Evolutionary conservation across 2,888 invertebrate genomes (phyloP).

Genomic region (Xestia xanthographa): DNA sequence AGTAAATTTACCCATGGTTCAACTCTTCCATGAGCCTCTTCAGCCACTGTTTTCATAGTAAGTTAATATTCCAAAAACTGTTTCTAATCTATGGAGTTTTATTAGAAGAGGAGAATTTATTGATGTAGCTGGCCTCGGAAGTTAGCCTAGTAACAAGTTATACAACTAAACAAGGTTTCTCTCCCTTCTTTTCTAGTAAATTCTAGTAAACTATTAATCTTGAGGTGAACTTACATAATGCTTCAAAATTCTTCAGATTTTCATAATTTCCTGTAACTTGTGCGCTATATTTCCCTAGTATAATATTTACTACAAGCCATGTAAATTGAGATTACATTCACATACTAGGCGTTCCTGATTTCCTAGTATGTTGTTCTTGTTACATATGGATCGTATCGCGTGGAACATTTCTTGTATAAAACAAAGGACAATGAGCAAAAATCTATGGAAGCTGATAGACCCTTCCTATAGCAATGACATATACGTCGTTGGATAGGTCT

Average conservation of each 20-base stretch:
- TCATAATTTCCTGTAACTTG: constrained; percentile 1
- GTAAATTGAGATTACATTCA: constrained; percentile 3
- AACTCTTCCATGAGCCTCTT: neutral
- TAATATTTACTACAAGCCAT: neutral
- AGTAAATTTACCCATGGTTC: no score
- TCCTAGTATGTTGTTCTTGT: constrained; percentile 17
- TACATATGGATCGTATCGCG: constrained; percentile 3
- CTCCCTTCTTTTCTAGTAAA: no score
- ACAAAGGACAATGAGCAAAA: no score
- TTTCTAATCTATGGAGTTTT: neutral
- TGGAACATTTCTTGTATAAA: no score
- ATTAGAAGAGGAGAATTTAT: neutral
- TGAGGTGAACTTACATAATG: neutral
- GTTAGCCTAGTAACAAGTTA: neutral
- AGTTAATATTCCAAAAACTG: neutral
- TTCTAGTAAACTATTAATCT: no score
- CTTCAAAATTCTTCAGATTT: neutral
- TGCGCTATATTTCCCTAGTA: constrained; percentile 2
- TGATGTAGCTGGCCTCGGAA: neutral
- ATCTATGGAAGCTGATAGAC: no score
- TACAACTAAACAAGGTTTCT: neutral
- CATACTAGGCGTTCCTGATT: neutral
- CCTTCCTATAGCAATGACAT: no score
- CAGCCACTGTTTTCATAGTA: neutral
- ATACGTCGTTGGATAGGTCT: no score